Evolutionary conservation across 2,797 vertebrate genomes (phyloP).

Genomic region (Argyrosomus regius): DNA sequence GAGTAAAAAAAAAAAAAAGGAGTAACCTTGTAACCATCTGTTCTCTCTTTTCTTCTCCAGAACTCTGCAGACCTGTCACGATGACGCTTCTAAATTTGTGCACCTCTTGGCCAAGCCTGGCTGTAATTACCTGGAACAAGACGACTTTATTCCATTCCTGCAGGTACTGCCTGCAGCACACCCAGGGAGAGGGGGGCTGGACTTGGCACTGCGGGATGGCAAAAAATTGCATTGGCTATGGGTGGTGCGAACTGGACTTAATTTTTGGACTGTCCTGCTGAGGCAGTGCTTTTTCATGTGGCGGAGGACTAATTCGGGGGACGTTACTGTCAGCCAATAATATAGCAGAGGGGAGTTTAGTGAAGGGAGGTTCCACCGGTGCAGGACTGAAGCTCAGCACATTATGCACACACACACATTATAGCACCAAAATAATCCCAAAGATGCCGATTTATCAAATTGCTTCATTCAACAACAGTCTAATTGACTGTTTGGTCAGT

Average conservation of each 20-base stretch:
- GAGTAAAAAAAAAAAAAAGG: conserved; percentile 28
- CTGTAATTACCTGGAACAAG: conserved; percentile 95
- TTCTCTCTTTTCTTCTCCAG: conserved; percentile 86
- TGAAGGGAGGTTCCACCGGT: conserved; percentile 3
- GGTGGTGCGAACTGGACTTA: conserved; percentile 47
- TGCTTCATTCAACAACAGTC: background rate
- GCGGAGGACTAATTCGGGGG: conserved; percentile 38
- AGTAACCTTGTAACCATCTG: conserved; percentile 83
- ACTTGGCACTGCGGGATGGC: conserved; percentile 55
- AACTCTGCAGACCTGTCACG: conserved; percentile 94
- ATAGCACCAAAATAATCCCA: conserved; percentile 1
- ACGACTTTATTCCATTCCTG: conserved; percentile 97
- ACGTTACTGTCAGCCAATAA: conserved; percentile 44
- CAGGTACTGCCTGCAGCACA: conserved; percentile 88
- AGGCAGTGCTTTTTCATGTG: conserved; percentile 60
- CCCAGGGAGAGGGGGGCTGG: conserved; percentile 67
- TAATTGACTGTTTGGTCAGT: conserved; percentile 31
- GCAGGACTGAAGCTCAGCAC: conserved; percentile 4
- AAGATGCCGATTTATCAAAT: conserved; percentile 6
- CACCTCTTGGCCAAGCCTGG: conserved; percentile 95
- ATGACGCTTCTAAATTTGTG: conserved; percentile 94
- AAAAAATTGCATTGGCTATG: conserved; percentile 53
- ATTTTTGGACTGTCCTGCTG: conserved; percentile 54
- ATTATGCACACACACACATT: background rate
- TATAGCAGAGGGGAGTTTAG: conserved; percentile 16